Conservation (phyloP, 37 sponge, comb jelly and placozoan genomes). For the Crambe crambe region DNA sequence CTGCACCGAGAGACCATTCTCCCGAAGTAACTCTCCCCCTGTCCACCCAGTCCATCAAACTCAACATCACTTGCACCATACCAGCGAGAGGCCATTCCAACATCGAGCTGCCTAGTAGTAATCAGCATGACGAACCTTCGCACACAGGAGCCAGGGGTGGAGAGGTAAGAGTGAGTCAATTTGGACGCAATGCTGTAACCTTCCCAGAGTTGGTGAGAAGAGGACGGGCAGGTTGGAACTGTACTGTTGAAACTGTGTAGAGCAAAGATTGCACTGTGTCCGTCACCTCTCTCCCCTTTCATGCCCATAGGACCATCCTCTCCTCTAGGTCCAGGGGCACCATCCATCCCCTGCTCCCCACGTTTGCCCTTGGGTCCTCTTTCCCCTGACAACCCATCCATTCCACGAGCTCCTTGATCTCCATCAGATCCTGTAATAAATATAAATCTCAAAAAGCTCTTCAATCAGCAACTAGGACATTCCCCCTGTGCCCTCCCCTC, state of each 20-base stretch:
- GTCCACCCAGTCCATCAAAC: not conserved
- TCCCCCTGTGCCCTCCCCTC: not conserved
- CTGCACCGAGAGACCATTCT: slow-evolving; percentile 14
- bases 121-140: not conserved
- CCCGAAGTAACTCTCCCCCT: not conserved
- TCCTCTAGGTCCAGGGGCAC: slow-evolving; percentile 3
- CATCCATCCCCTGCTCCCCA: slow-evolving; percentile 3
- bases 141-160: not conserved
- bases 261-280: slow-evolving; percentile 1
- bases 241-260: slow-evolving; percentile 4
- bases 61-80: not conserved
- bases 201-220: slow-evolving; percentile 1
- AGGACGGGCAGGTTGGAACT: slow-evolving; percentile 4
- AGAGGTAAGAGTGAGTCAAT: not conserved
- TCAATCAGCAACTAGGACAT: not conserved
- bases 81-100: not conserved
- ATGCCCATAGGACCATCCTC: slow-evolving; percentile 1
- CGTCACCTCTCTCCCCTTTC: not conserved
- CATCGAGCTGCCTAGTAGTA: not conserved
- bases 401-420: not conserved
- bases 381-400: not conserved
- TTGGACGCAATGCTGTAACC: slow-evolving; percentile 7
- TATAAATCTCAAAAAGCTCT: not conserved
- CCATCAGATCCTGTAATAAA: not conserved
- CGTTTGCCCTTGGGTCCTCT: not conserved